Conservation (phyloP, 2,113 vertebrate species). For the Festucalex cinctus region DNA sequence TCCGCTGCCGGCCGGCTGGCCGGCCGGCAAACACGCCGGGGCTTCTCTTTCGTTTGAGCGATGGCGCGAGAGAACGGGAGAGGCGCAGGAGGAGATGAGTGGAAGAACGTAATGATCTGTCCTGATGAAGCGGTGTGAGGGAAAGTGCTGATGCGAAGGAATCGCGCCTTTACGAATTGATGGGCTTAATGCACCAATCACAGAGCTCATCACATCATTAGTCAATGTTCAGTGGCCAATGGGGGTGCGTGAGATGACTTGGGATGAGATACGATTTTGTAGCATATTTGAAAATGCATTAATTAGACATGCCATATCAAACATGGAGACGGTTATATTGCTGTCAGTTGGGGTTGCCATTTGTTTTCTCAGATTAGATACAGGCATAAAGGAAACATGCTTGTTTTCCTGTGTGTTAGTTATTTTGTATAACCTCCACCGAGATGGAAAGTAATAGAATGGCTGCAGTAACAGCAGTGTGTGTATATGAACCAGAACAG, state of each 20-base stretch:
- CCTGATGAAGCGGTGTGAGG: slow-evolving; percentile 66
- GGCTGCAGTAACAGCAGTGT: no score
- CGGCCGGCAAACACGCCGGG: slow-evolving; percentile 53
- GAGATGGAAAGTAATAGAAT: no score
- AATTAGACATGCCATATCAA: neutral
- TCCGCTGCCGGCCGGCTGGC: slow-evolving; percentile 47
- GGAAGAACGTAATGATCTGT: slow-evolving; percentile 67
- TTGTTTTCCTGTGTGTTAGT: no score
- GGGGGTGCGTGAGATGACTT: slow-evolving; percentile 17
- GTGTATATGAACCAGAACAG: no score
- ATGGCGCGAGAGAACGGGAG: slow-evolving; percentile 46
- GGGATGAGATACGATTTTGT: neutral
- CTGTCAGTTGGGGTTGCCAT: neutral
- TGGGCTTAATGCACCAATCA: slow-evolving; percentile 61
- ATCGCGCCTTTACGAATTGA: slow-evolving; percentile 45
- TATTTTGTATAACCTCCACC: no score
- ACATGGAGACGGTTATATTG: neutral
- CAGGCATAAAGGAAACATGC: no score
- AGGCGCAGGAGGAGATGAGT: slow-evolving; percentile 39
- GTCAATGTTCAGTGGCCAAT: slow-evolving; percentile 30
- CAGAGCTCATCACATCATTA: slow-evolving; percentile 50
- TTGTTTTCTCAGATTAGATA: neutral
- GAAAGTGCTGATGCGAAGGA: slow-evolving; percentile 64
- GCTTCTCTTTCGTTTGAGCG: slow-evolving; percentile 70
- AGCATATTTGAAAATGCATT: neutral